Evolutionary conservation across 2,888 invertebrate species (phyloP).

Genomic region (Limnephilus auricula): DNA sequence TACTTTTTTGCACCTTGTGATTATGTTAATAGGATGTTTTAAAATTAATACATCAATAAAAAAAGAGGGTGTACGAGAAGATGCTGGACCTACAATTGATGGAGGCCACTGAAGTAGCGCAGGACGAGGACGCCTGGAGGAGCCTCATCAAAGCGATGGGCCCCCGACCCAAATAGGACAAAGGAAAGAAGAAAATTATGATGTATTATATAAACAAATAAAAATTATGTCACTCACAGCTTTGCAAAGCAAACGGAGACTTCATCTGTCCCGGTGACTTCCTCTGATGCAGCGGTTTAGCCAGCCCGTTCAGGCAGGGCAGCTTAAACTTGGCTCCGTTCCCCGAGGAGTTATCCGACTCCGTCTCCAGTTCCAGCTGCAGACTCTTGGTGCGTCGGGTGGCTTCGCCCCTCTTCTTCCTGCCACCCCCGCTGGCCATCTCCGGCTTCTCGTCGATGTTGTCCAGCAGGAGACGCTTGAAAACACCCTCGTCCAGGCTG

Average conservation of each 20-base stretch:
- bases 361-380: slow-evolving; percentile 54
- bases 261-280: slow-evolving; percentile 72
- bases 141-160: too few species aligned
- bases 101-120: too few species aligned
- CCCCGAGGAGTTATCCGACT: slow-evolving; percentile 53
- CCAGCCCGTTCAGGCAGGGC: slow-evolving; percentile 77
- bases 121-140: too few species aligned
- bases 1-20: too few species aligned
- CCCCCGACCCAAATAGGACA: too few species aligned
- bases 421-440: slow-evolving; percentile 68
- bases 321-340: slow-evolving; percentile 72
- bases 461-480: slow-evolving; percentile 69
- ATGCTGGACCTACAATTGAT: too few species aligned
- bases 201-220: neutral
- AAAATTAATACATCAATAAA: too few species aligned
- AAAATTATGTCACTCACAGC: slow-evolving; percentile 63
- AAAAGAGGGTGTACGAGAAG: too few species aligned
- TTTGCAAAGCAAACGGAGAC: slow-evolving; percentile 66
- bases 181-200: neutral
- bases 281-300: slow-evolving; percentile 76
- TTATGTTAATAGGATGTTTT: too few species aligned
- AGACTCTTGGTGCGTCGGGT: slow-evolving; percentile 68
- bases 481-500: slow-evolving; percentile 70
- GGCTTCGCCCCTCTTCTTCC: slow-evolving; percentile 71
- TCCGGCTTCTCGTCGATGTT: slow-evolving; percentile 67